Percentiles rank a stretch among this genome's conserved stretches.
Evolutionary conservation across 2,113 vertebrate species (phyloP).

Genomic region (Pseudorectes ferrugineus): DNA sequence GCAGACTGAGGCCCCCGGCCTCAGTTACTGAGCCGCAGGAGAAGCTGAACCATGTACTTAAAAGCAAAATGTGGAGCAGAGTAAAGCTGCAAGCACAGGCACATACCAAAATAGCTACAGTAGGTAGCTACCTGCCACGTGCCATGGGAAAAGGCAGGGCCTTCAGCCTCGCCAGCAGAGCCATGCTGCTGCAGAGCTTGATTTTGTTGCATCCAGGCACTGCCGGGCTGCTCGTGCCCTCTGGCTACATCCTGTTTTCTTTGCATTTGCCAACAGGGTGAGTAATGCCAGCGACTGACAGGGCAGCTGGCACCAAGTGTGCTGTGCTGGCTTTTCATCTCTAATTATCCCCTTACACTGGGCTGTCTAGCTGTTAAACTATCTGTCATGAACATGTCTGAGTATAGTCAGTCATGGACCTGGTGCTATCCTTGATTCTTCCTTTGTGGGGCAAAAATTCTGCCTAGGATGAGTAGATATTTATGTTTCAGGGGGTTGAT

Average conservation of each 20-base stretch:
- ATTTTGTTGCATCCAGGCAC: background rate
- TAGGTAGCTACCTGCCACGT: background rate
- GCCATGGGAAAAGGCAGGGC: background rate
- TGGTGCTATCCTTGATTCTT: background rate
- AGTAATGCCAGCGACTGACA: background rate
- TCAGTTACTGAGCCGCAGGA: background rate
- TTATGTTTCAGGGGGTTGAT: background rate
- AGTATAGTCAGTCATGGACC: background rate
- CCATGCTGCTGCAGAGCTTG: background rate
- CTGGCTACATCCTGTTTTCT: conserved; percentile 25
- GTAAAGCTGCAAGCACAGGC: background rate
- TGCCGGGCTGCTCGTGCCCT: background rate
- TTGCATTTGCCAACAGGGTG: background rate
- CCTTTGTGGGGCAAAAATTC: background rate
- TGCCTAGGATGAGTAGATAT: background rate
- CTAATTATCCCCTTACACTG: background rate
- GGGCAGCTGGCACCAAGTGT: conserved; percentile 4
- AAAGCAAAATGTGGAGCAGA: background rate
- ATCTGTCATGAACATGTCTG: background rate
- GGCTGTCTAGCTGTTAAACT: background rate
- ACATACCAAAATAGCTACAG: background rate
- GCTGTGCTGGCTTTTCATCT: conserved; percentile 19
- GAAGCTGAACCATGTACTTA: background rate
- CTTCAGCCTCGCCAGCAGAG: background rate
- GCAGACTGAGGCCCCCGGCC: background rate